A percentile compares a stretch with the other conserved stretches of the same genome.
Conservation (phyloP, 2,888 invertebrate genomes). For the Protonemura montana region DNA sequence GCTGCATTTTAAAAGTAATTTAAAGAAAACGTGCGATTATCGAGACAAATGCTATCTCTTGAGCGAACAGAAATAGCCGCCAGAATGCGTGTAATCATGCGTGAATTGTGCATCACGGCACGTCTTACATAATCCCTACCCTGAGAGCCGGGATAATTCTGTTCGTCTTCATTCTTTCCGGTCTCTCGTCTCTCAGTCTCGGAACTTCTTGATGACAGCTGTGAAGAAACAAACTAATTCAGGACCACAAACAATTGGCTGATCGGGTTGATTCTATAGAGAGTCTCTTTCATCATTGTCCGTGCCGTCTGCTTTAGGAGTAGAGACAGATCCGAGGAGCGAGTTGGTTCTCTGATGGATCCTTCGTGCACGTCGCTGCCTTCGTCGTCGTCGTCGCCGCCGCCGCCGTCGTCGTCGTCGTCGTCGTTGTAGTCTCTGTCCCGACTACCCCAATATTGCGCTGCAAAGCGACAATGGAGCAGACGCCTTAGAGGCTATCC, state of each 20-base stretch:
- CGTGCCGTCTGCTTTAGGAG: slow-evolving; percentile 3
- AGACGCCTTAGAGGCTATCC: neutral
- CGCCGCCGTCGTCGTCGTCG: neutral
- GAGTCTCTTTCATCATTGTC: slow-evolving; percentile 31
- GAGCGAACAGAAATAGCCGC: neutral
- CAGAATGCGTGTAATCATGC: neutral
- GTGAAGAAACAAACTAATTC: slow-evolving; percentile 38
- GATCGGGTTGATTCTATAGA: slow-evolving; percentile 37
- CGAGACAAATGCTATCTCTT: neutral
- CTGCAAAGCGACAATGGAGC: neutral
- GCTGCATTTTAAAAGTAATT: neutral
- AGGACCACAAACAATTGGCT: slow-evolving; percentile 35
- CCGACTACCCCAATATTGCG: neutral
- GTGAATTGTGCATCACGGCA: slow-evolving; percentile 12
- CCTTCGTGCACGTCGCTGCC: neutral
- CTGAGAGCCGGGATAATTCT: neutral
- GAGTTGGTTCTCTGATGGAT: slow-evolving; percentile 25
- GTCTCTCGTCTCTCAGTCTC: neutral
- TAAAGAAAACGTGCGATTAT: neutral
- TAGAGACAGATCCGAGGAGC: slow-evolving; percentile 10
- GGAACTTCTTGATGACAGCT: slow-evolving; percentile 32
- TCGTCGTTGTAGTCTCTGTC: neutral
- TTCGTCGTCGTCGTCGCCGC: neutral
- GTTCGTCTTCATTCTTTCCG: slow-evolving; percentile 35
- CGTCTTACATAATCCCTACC: slow-evolving; percentile 1